phyloP scores from a whole-genome alignment of 2,888 invertebrate genomes.

The Corbicula japonica region DNA sequence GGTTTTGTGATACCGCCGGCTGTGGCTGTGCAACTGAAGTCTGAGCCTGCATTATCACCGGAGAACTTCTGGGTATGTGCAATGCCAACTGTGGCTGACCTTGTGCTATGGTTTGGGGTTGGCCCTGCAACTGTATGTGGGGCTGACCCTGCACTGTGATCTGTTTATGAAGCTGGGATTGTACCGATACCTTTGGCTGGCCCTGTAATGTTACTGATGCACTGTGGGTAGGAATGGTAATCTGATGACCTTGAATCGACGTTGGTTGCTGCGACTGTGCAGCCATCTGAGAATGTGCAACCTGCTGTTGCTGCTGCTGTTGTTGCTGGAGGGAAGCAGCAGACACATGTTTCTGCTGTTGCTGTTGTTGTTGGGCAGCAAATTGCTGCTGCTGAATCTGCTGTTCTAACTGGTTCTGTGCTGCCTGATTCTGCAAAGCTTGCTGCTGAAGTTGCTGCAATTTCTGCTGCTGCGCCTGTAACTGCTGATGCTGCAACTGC shows the following conservation, averaged over 20 bases:
- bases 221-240: conserved; percentile 1
- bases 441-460: conserved; percentile 75
- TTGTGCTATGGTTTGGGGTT: conserved; percentile 13
- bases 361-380: conserved; percentile 81
- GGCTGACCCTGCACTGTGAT: conserved; percentile 27
- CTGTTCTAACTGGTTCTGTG: conserved; percentile 63
- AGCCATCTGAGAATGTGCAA: conserved; percentile 20
- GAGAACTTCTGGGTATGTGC: conserved; percentile 38
- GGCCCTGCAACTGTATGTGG: conserved; percentile 32
- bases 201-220: conserved; percentile 5
- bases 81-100: conserved; percentile 43
- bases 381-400: conserved; percentile 65
- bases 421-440: conserved; percentile 67
- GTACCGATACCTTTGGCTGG: not conserved
- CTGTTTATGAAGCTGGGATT: conserved; percentile 14
- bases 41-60: conserved; percentile 25
- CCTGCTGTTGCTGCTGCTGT: conserved; percentile 36
- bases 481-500: conserved; percentile 72
- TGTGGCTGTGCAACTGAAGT: conserved; percentile 35
- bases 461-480: conserved; percentile 78
- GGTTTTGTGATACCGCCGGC: conserved; percentile 34
- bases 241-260: conserved; percentile 46
- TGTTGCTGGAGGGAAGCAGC: conserved; percentile 8
- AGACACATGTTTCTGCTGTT: conserved; percentile 22
- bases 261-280: conserved; percentile 36